Evolutionary conservation across 2,888 invertebrate genomes (phyloP), one percentile per base, ranked within the genome.

Genomic region (Drosophila anomalata): DNA sequence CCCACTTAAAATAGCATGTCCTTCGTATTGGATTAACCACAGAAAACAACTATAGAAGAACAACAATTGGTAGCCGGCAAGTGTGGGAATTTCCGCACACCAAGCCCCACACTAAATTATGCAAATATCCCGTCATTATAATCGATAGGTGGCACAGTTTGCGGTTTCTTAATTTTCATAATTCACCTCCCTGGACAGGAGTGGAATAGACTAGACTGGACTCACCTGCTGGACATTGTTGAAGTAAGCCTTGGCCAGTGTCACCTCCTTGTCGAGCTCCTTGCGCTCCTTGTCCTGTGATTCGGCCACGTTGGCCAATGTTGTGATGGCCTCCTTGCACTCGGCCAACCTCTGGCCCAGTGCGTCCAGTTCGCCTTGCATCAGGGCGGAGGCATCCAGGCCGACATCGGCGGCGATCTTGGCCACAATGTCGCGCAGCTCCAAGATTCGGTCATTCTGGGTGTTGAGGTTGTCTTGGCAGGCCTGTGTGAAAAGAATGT

Each of bases 361-460:
- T 0, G 95, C 95, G 81, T 96, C 96, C 11, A 96, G 94, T 90
- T 97, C 96, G 26, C 95, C 94, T 72, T 95, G 95, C 66, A 96
- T 92, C 0, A 96, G 94, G 3, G 94, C 93, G 29, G 95, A 94
- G 11, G 94, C 94, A 87, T 95, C 95, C 75, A 95, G 90, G 12
- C 96, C 96, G 9, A 97, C 96, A 88, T 96, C 96, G 24, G 94
- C 94, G 0, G 96, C 96, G 59, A 97, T 96, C 77, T 95, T 94
- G 0, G 95, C 94, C 2, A 96, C 96, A 65, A 97, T 93, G 14
- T 95, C 94, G 3, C 95, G 94, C 24, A 97, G 93, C 88, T 96
- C 95, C 44, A 93, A 93, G 54, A 95, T 90, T 50, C 94, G 93
- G 24, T 95, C 94, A 68, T 95, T 95, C 78, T 96, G 95, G 29